Evolutionary conservation across 2,113 vertebrate species (phyloP).

Genomic region (Thryonomys swinderianus): DNA sequence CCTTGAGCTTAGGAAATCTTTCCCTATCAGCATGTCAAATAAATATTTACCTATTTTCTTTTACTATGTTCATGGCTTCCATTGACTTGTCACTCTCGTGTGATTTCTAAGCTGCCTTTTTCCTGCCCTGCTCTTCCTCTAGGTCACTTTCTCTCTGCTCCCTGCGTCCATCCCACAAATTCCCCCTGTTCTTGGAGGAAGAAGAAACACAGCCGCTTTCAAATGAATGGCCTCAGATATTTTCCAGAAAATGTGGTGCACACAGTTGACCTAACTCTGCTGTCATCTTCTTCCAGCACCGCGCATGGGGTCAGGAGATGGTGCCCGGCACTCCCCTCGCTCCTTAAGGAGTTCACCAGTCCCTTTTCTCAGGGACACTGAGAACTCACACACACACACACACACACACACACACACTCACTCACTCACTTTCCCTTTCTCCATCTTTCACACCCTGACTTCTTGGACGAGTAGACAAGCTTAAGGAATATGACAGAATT

Average conservation of each 20-base stretch:
- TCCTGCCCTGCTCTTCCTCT: not conserved
- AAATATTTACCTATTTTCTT: slow-evolving; percentile 24
- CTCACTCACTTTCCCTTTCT: not conserved
- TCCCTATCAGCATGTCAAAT: not conserved
- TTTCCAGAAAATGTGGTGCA: not conserved
- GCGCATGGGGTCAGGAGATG: accelerated
- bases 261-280: not conserved
- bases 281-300: no score
- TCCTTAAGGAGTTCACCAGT: not conserved
- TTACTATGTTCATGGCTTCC: not conserved
- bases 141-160: not conserved
- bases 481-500: not conserved
- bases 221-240: not conserved
- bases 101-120: not conserved
- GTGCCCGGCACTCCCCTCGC: accelerated
- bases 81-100: not conserved
- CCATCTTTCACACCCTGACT: not conserved
- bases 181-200: not conserved
- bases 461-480: not conserved
- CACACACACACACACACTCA: not conserved
- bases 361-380: not conserved
- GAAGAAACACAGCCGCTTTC: not conserved
- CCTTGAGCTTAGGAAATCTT: slow-evolving; percentile 46
- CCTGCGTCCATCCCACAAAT: not conserved
- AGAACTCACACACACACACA: not conserved